Conservation (phyloP, 2,113 vertebrate species). For the Saimiri boliviensis region DNA sequence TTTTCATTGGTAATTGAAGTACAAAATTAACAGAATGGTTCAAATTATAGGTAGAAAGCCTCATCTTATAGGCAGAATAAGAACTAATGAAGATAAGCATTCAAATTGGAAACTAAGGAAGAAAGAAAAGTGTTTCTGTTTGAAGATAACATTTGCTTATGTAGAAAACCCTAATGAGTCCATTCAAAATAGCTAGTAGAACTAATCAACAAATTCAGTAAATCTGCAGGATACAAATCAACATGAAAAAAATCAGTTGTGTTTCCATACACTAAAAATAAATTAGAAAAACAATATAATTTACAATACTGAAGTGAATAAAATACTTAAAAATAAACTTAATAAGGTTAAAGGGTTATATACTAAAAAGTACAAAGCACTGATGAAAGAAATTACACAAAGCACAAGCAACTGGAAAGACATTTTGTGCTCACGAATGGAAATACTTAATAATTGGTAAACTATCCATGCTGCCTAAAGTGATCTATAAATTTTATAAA, state of each 20-base stretch:
- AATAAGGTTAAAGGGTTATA: background rate
- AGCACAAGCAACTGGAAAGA: too few relatives aligned
- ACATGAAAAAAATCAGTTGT: background rate
- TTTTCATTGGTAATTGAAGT: background rate
- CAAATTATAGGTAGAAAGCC: background rate
- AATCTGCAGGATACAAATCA: background rate
- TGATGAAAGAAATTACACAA: too few relatives aligned
- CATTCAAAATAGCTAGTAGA: background rate
- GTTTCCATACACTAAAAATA: background rate
- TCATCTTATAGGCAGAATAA: background rate
- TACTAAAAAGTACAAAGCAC: background rate
- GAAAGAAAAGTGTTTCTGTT: background rate
- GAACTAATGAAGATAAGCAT: background rate
- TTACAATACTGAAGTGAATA: background rate
- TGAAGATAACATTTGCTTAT: background rate
- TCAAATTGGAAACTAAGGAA: background rate
- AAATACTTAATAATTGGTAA: too few relatives aligned
- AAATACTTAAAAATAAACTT: background rate
- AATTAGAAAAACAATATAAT: background rate
- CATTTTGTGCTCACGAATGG: too few relatives aligned
- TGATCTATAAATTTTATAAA: too few relatives aligned
- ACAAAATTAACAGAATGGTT: background rate
- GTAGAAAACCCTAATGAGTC: background rate
- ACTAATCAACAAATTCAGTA: background rate
- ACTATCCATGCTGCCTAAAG: too few relatives aligned